A percentile compares a stretch with the other conserved stretches of the same genome.
These are phyloP conservation scores for Formica exsecta DNA, from an alignment of 1,140 invertebrate species.

Conservation along the genomic window DNA sequence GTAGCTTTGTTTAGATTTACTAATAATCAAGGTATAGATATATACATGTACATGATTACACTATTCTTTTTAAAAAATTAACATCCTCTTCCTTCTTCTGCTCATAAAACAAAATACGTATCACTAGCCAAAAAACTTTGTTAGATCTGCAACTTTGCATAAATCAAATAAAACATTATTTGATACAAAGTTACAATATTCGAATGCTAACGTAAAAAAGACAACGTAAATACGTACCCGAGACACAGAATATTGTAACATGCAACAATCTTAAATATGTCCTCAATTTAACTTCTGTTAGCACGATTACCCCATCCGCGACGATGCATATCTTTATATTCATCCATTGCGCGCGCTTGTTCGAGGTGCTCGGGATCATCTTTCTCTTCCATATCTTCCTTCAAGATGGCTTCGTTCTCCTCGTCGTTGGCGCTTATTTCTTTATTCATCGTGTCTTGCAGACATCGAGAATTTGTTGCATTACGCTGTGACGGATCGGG, in stretches of 20 bases:
- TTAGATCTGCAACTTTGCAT: neutral
- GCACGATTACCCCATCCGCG: constrained; percentile 95
- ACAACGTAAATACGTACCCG: neutral
- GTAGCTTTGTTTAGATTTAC: neutral
- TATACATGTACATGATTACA: neutral
- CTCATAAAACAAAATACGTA: neutral
- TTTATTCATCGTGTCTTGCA: constrained; percentile 76
- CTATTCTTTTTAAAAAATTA: neutral
- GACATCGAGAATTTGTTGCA: constrained; percentile 70
- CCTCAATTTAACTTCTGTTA: constrained; percentile 91
- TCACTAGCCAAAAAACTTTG: neutral
- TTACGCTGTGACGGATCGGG: constrained; percentile 78
- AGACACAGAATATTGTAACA: too few species aligned
- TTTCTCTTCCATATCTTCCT: constrained; percentile 89
- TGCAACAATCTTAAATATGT: neutral
- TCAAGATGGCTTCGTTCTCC: constrained; percentile 79
- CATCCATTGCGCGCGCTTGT: constrained; percentile 92
- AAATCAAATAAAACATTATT: constrained; percentile 19
- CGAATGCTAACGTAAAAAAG: neutral
- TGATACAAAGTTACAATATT: neutral
- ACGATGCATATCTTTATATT: constrained; percentile 96
- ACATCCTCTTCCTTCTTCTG: neutral
- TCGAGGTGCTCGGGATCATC: constrained; percentile 92
- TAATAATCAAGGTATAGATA: neutral
- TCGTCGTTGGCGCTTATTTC: constrained; percentile 61